A percentile compares a stretch with the other conserved stretches of the same genome.
phyloP scores from a whole-genome alignment of 2,888 invertebrate species.

The Drosophila mayaguana region DNA sequence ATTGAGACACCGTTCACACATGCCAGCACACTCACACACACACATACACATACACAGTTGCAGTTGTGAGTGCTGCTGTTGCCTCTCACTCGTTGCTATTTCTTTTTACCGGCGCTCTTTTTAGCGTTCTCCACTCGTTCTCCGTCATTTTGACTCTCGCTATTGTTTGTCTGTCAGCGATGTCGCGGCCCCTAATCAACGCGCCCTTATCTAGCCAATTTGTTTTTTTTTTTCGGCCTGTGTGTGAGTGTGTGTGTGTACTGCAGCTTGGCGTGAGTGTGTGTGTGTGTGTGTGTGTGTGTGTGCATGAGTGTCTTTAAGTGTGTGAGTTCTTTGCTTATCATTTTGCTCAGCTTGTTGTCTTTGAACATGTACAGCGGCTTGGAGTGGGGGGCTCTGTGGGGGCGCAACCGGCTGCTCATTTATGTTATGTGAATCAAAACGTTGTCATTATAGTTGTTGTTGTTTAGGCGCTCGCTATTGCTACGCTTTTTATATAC shows the following conservation, averaged over 20 bases:
- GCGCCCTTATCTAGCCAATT: slow-evolving; percentile 74
- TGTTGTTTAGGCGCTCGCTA: slow-evolving; percentile 27
- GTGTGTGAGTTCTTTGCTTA: slow-evolving; percentile 47
- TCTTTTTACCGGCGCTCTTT: slow-evolving; percentile 44
- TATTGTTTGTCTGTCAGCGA: slow-evolving; percentile 63
- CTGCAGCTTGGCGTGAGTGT: slow-evolving; percentile 9
- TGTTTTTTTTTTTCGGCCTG: slow-evolving; percentile 21
- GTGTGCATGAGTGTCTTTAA: background rate
- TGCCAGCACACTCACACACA: slow-evolving; percentile 2
- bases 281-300: slow-evolving; percentile 15
- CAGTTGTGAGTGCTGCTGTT: slow-evolving; percentile 7
- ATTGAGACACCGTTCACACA: slow-evolving; percentile 51
- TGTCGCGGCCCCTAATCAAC: slow-evolving; percentile 67
- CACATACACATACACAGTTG: slow-evolving; percentile 13
- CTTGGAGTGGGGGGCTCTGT: background rate
- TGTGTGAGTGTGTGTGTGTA: slow-evolving; percentile 6
- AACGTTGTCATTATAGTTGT: slow-evolving; percentile 25
- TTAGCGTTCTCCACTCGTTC: slow-evolving; percentile 43
- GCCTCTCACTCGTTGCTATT: slow-evolving; percentile 30
- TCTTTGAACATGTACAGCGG: slow-evolving; percentile 13
- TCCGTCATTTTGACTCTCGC: slow-evolving; percentile 69
- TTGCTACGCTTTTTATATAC: slow-evolving; percentile 37
- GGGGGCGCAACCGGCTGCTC: slow-evolving; percentile 47
- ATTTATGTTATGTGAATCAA: slow-evolving; percentile 63
- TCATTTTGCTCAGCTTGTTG: slow-evolving; percentile 60